These are phyloP conservation scores for Cebidichthys violaceus DNA, from an alignment of 2,113 vertebrate species.

Conservation along the genomic window DNA sequence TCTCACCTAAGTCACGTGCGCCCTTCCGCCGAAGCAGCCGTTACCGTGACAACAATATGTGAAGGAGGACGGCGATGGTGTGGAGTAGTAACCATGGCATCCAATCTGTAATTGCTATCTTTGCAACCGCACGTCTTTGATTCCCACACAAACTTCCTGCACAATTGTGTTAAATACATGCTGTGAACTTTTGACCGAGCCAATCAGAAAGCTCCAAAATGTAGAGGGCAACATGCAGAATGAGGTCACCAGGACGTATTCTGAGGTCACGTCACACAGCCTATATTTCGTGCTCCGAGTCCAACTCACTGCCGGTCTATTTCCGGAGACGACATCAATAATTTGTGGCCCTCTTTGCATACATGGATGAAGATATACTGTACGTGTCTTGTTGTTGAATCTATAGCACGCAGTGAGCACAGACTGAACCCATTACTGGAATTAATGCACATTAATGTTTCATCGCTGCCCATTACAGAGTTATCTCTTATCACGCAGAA, in stretches of 20 bases:
- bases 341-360: slow-evolving; percentile 53
- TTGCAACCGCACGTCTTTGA: slow-evolving; percentile 16
- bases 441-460: slow-evolving; percentile 68
- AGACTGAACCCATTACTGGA: slow-evolving; percentile 44
- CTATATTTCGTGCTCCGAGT: slow-evolving; percentile 26
- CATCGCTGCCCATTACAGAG: slow-evolving; percentile 25
- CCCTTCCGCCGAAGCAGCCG: slow-evolving; percentile 24
- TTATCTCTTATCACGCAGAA: slow-evolving; percentile 29
- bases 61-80: slow-evolving; percentile 38
- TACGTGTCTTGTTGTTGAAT: slow-evolving; percentile 6
- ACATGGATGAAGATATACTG: slow-evolving; percentile 44
- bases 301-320: slow-evolving; percentile 38
- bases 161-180: background rate
- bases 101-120: slow-evolving; percentile 46
- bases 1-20: slow-evolving; percentile 40
- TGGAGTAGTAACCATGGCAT: slow-evolving; percentile 60
- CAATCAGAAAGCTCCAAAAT: slow-evolving; percentile 23
- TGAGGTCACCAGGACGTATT: slow-evolving; percentile 21
- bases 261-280: slow-evolving; percentile 23
- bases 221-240: background rate
- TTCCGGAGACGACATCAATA: slow-evolving; percentile 65
- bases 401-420: slow-evolving; percentile 18
- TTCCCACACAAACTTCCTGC: slow-evolving; percentile 38
- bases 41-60: slow-evolving; percentile 72
- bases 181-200: slow-evolving; percentile 20